These are phyloP conservation scores for Morpho achilles DNA, from an alignment of 2,888 invertebrate species.

Conservation along the genomic window DNA sequence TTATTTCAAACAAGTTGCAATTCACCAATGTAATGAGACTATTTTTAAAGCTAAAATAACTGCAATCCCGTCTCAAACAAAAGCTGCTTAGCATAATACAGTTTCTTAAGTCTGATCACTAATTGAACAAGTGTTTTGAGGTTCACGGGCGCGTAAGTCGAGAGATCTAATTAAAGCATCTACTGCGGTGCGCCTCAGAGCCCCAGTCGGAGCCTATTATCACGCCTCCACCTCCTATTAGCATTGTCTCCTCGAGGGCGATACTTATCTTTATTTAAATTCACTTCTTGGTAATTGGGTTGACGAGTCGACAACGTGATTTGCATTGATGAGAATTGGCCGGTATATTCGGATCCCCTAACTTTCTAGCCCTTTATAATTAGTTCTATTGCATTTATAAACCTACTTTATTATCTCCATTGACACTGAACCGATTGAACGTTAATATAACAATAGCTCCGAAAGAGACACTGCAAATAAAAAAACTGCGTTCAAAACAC, in stretches of 20 bases:
- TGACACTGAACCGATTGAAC: slow-evolving; percentile 17
- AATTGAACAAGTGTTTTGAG: slow-evolving; percentile 76
- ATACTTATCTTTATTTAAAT: slow-evolving; percentile 80
- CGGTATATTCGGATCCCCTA: slow-evolving; percentile 55
- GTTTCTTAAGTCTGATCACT: slow-evolving; percentile 66
- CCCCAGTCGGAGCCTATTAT: slow-evolving; percentile 72
- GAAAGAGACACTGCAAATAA: slow-evolving; percentile 7
- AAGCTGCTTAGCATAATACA: slow-evolving; percentile 52
- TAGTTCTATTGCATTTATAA: slow-evolving; percentile 67
- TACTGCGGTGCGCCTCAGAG: slow-evolving; percentile 47
- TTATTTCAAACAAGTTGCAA: too few species aligned
- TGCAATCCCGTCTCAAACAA: slow-evolving; percentile 23
- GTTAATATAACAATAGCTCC: slow-evolving; percentile 13
- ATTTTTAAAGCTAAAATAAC: background rate
- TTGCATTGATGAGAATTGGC: slow-evolving; percentile 79
- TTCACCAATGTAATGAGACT: too few species aligned
- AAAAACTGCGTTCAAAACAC: slow-evolving; percentile 18
- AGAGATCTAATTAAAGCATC: slow-evolving; percentile 76
- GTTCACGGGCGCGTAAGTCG: slow-evolving; percentile 68
- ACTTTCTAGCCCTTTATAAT: slow-evolving; percentile 62
- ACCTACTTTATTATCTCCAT: slow-evolving; percentile 45
- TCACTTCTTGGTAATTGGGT: slow-evolving; percentile 80
- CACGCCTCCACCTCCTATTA: slow-evolving; percentile 76
- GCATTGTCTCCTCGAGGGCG: slow-evolving; percentile 78
- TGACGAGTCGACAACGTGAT: slow-evolving; percentile 80